Conservation (phyloP, 2,113 vertebrate species). For the Muntiacus muntjak region DNA sequence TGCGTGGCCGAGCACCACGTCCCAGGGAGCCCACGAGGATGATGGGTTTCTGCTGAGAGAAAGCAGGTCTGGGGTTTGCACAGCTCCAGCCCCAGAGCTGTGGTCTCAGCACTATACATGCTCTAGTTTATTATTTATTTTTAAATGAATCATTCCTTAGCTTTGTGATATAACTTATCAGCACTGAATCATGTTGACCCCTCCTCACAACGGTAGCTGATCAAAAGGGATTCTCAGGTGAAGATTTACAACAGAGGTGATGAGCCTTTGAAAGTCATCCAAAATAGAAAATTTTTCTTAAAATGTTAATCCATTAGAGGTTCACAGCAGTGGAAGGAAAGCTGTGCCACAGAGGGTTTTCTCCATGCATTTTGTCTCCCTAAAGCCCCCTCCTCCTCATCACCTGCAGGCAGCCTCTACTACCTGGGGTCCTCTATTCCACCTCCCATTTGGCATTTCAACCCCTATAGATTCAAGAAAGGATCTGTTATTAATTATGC, state of each 20-base stretch:
- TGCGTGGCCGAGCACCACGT: fast-evolving
- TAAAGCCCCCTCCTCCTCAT: no score
- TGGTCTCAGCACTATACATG: neutral
- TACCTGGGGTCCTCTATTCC: neutral
- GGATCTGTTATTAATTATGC: neutral
- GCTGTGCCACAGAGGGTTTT: neutral
- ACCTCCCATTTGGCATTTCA: neutral
- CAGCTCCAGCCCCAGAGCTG: neutral
- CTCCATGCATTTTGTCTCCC: neutral
- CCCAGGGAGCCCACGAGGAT: neutral
- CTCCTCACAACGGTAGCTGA: neutral
- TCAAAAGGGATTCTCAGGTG: neutral
- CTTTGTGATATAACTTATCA: neutral
- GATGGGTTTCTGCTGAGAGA: neutral
- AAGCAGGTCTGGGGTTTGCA: neutral
- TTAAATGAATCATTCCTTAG: neutral
- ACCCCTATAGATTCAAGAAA: neutral
- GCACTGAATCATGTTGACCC: neutral
- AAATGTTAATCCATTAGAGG: neutral
- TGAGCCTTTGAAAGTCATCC: neutral
- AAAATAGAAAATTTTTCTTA: neutral
- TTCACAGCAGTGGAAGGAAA: neutral
- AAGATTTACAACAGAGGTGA: neutral
- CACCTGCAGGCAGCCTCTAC: neutral
- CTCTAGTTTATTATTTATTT: neutral